A percentile compares a stretch with the other conserved stretches of the same genome.
Evolutionary conservation across 35 echinoderm and acorn worm genomes (phyloP).

Genomic region (Apostichopus parvimensis): DNA sequence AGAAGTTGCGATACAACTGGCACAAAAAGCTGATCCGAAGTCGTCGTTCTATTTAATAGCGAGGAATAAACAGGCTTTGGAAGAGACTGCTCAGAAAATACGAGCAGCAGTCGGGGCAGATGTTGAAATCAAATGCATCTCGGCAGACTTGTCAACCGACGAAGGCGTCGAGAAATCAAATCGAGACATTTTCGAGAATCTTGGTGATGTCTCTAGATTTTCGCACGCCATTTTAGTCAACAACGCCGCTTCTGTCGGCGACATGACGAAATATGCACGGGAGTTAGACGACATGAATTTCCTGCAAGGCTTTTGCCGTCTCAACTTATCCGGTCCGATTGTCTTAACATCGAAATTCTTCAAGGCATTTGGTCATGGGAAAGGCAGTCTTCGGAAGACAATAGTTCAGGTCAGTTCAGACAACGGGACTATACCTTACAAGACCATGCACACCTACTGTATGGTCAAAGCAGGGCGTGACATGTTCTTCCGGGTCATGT

Average conservation of each 20-base stretch:
- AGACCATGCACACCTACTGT: conserved; percentile 43
- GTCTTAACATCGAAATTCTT: conserved; percentile 8
- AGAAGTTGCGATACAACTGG: conserved; percentile 29
- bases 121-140: not conserved
- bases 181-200: conserved; percentile 7
- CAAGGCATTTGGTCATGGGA: not conserved
- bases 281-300: conserved; percentile 1
- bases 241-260: conserved; percentile 5
- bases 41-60: conserved; percentile 14
- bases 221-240: conserved; percentile 15
- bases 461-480: conserved; percentile 61
- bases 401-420: conserved; percentile 6
- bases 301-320: not conserved
- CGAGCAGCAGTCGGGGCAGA: not conserved
- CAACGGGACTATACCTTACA: not conserved
- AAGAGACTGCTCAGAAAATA: conserved; percentile 4
- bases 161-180: not conserved
- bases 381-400: conserved; percentile 8
- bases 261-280: not conserved
- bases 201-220: not conserved
- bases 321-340: conserved; percentile 5
- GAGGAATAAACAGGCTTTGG: not conserved
- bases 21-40: not conserved
- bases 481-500: conserved; percentile 42
- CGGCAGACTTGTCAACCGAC: not conserved